Evolutionary conservation across 2,113 vertebrate species (phyloP).

Genomic region (Clarias batrachus): DNA sequence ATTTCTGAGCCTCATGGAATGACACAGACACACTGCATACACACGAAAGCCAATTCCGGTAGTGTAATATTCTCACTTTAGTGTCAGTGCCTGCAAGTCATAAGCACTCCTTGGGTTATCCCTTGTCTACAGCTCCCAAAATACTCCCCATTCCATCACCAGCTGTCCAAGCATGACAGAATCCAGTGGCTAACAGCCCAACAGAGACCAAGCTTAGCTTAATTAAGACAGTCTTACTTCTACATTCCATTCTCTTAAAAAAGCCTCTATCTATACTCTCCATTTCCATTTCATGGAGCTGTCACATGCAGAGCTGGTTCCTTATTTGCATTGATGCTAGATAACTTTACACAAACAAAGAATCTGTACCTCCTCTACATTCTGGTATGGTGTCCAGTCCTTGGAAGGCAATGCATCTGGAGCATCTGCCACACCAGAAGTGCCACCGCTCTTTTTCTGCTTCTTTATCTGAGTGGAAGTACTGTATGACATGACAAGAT

Average conservation of each 20-base stretch:
- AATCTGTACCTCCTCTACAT: conserved; percentile 26
- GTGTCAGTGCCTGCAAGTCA: conserved; percentile 52
- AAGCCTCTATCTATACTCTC: background rate
- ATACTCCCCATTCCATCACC: conserved; percentile 44
- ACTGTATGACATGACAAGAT: conserved; percentile 61
- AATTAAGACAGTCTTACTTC: conserved; percentile 52
- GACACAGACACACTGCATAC: conserved; percentile 41
- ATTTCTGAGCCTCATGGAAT: conserved; percentile 41
- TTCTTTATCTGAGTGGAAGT: conserved; percentile 50
- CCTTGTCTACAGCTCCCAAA: conserved; percentile 46
- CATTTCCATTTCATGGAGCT: background rate
- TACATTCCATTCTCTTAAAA: conserved; percentile 36
- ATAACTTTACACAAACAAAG: conserved; percentile 48
- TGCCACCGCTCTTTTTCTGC: conserved; percentile 38
- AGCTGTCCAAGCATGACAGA: conserved; percentile 48
- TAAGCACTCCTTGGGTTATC: conserved; percentile 51
- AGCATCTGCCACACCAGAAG: conserved; percentile 52
- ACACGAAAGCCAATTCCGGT: conserved; percentile 24
- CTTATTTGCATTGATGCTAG: conserved; percentile 37
- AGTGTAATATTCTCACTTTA: conserved; percentile 49
- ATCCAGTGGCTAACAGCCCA: conserved; percentile 50
- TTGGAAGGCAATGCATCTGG: conserved; percentile 54
- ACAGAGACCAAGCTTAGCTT: conserved; percentile 50
- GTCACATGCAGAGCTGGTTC: conserved; percentile 29
- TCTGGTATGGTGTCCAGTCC: conserved; percentile 35